A percentile compares a stretch with the other conserved stretches of the same genome.
Evolutionary conservation across 1,140 invertebrate species (phyloP).

Genomic region (Drosophila mojavensis): DNA sequence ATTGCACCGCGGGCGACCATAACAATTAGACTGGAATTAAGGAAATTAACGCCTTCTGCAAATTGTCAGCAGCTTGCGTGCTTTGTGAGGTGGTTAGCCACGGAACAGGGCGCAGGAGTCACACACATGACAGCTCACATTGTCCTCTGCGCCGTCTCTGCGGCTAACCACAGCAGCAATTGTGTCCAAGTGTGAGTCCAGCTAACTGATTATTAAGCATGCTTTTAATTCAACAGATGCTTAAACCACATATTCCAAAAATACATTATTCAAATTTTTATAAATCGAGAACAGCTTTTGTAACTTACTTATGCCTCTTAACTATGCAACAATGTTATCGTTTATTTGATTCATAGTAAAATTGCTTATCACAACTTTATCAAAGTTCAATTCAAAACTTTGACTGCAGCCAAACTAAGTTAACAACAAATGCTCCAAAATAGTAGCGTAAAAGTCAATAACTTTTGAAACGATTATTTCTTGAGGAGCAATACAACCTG

Average conservation of each 20-base stretch:
- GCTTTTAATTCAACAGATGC: neutral
- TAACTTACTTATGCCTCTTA: too few species aligned
- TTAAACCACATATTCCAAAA: neutral
- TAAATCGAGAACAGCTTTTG: too few species aligned
- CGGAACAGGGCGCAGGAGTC: neutral
- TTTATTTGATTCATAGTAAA: neutral
- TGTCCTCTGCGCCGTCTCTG: conserved; percentile 3
- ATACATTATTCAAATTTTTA: too few species aligned
- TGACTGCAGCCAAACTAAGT: conserved; percentile 4
- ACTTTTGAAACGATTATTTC: conserved; percentile 19
- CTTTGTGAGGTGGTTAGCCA: neutral
- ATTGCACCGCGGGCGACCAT: conserved; percentile 76
- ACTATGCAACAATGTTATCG: too few species aligned
- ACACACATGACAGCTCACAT: conserved; percentile 26
- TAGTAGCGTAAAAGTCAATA: neutral
- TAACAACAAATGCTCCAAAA: conserved; percentile 4
- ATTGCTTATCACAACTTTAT: conserved; percentile 1
- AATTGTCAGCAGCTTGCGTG: conserved; percentile 44
- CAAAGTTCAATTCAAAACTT: conserved; percentile 3
- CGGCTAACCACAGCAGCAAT: conserved; percentile 30
- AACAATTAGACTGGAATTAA: conserved; percentile 79
- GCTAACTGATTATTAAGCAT: conserved; percentile 21
- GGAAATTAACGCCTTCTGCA: conserved; percentile 72
- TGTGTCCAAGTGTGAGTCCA: conserved; percentile 24
- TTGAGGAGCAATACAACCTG: neutral